Conservation (phyloP, 2,113 vertebrate genomes). For the Bos javanicus region DNA sequence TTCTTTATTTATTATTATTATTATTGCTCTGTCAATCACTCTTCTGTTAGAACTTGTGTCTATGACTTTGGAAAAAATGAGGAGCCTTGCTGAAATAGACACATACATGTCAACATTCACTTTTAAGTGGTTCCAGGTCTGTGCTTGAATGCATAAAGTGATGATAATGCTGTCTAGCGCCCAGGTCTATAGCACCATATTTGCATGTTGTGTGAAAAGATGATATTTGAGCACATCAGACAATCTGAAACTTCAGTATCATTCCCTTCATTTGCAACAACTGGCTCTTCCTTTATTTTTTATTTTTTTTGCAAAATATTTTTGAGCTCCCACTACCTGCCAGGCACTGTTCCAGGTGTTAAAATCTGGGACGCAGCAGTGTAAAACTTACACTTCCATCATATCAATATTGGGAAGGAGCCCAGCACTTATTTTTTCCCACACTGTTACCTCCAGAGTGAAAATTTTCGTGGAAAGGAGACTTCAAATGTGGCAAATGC, state of each 20-base stretch:
- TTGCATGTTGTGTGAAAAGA: background rate
- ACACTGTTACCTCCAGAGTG: background rate
- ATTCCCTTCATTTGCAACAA: background rate
- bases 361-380: background rate
- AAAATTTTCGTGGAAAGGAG: background rate
- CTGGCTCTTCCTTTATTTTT: background rate
- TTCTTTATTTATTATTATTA: background rate
- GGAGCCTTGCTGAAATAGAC: constrained; percentile 8
- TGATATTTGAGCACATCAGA: background rate
- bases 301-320: background rate
- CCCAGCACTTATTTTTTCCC: background rate
- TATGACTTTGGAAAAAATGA: background rate
- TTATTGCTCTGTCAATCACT: background rate
- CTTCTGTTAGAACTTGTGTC: background rate
- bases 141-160: background rate
- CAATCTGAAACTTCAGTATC: background rate
- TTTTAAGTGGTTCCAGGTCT: constrained; percentile 23
- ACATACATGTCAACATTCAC: background rate
- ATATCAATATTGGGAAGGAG: background rate
- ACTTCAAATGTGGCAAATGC: background rate
- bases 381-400: background rate
- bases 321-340: background rate
- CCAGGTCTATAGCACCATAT: background rate
- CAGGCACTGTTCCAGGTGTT: background rate
- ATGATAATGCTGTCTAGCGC: constrained; percentile 23